phyloP scores from a whole-genome alignment of 2,888 invertebrate species.

The Drosophila atripex region DNA sequence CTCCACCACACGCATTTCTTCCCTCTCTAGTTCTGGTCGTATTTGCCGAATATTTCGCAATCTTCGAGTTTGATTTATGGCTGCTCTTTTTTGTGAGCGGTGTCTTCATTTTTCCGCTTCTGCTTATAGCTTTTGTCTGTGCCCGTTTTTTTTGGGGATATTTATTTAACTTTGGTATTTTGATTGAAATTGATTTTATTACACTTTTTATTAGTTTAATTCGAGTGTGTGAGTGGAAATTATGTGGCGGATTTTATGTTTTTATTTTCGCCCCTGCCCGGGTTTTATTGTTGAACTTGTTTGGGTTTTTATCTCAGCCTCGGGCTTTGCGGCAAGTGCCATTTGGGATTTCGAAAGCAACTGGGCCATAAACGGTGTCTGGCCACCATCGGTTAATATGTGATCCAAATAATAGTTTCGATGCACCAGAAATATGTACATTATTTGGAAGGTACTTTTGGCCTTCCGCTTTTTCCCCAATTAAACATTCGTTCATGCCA shows the following conservation, averaged over 20 bases:
- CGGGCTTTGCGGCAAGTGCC: slow-evolving; percentile 24
- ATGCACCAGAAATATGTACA: too few species aligned
- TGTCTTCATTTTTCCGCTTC: slow-evolving; percentile 21
- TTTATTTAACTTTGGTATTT: slow-evolving; percentile 48
- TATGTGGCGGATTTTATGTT: slow-evolving; percentile 58
- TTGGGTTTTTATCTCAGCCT: slow-evolving; percentile 4
- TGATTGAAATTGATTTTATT: slow-evolving; percentile 71
- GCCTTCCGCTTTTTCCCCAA: slow-evolving; percentile 13
- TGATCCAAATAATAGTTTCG: slow-evolving; percentile 9
- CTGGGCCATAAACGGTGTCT: slow-evolving; percentile 8
- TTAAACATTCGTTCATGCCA: slow-evolving; percentile 12
- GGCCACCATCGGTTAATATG: slow-evolving; percentile 19
- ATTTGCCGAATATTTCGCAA: slow-evolving; percentile 61
- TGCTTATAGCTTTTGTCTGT: slow-evolving; percentile 48
- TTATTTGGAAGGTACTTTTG: too few species aligned
- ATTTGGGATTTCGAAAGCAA: slow-evolving; percentile 25
- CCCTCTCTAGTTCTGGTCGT: slow-evolving; percentile 13
- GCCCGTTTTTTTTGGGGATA: slow-evolving; percentile 28
- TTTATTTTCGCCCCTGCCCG: slow-evolving; percentile 52
- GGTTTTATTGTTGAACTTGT: slow-evolving; percentile 25
- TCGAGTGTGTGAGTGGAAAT: slow-evolving; percentile 43
- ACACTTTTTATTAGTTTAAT: slow-evolving; percentile 54
- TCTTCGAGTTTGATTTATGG: slow-evolving; percentile 58
- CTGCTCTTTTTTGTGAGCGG: slow-evolving; percentile 22
- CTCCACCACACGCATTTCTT: slow-evolving; percentile 6